Evolutionary conservation across 2,888 invertebrate species (phyloP).

Genomic region (Andrena marginata): DNA sequence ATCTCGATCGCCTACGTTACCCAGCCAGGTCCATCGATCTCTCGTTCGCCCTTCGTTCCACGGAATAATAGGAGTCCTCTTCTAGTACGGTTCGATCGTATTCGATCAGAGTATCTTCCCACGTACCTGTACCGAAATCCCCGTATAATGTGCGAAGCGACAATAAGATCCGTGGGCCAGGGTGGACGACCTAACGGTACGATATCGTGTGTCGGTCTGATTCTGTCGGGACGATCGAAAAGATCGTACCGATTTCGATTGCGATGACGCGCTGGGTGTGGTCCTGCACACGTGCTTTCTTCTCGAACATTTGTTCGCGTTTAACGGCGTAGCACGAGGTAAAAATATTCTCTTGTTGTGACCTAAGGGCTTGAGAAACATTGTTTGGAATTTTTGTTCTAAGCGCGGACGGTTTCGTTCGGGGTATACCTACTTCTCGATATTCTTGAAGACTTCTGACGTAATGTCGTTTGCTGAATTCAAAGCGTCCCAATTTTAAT

Average conservation of each 20-base stretch:
- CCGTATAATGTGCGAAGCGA: conserved; percentile 64
- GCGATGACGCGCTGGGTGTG: not conserved
- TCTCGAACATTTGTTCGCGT: too few species aligned
- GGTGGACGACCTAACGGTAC: conserved; percentile 80
- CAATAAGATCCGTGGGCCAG: conserved; percentile 63
- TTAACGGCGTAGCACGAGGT: too few species aligned
- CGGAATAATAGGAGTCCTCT: conserved; percentile 60
- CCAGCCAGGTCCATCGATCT: conserved; percentile 3
- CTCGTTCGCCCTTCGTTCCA: conserved; percentile 14
- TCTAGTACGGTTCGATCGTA: conserved; percentile 44
- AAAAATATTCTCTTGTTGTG: too few species aligned
- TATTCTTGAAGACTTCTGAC: too few species aligned
- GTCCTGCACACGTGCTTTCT: not conserved
- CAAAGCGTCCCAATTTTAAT: too few species aligned
- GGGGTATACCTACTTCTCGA: too few species aligned
- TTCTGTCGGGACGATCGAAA: conserved; percentile 24
- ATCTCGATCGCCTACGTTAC: conserved; percentile 33
- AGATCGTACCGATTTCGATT: conserved; percentile 31
- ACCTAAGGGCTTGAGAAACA: too few species aligned
- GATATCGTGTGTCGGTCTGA: conserved; percentile 80
- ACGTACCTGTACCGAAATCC: conserved; percentile 69
- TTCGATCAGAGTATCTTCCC: conserved; percentile 68
- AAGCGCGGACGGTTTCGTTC: too few species aligned
- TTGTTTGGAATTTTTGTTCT: too few species aligned
- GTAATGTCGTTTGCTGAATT: too few species aligned